Evolutionary conservation across 1,140 invertebrate genomes (phyloP).

Genomic region (Pachypeltis micranthus): DNA sequence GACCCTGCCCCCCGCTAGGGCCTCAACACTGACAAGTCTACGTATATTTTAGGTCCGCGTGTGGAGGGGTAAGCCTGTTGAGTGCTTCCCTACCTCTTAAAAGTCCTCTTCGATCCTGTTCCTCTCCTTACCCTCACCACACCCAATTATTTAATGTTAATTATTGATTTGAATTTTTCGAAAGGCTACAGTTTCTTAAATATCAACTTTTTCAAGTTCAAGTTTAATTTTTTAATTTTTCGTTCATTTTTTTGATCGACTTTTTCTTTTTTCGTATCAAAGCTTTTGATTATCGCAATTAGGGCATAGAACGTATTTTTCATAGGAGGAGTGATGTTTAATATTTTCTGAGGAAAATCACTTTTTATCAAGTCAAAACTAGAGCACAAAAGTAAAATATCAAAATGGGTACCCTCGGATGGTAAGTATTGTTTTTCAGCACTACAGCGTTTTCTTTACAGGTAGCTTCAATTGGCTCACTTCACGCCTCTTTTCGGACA

Average conservation of each 20-base stretch:
- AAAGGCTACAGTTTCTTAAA: conserved; percentile 6
- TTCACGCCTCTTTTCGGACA: background rate
- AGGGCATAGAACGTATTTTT: too few relatives aligned
- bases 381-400: too few relatives aligned
- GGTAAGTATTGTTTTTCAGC: conserved; percentile 19
- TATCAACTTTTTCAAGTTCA: background rate
- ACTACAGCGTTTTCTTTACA: conserved; percentile 22
- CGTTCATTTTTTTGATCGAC: conserved; percentile 10
- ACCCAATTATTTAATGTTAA: too few relatives aligned
- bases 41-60: conserved; percentile 1
- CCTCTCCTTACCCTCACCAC: too few relatives aligned
- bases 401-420: conserved; percentile 4
- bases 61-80: conserved; percentile 16
- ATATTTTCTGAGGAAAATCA: background rate
- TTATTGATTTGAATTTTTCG: too few relatives aligned
- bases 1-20: background rate
- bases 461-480: conserved; percentile 13
- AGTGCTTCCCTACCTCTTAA: background rate
- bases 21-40: background rate
- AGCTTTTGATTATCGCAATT: conserved; percentile 15
- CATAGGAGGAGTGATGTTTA: too few relatives aligned
- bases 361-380: conserved; percentile 5
- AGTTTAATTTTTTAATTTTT: conserved; percentile 8
- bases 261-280: background rate
- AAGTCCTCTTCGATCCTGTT: conserved; percentile 4